A percentile compares a stretch with the other conserved stretches of the same genome.
Evolutionary conservation across 2,797 vertebrate species (phyloP).

Genomic region (Limosa lapponica): DNA sequence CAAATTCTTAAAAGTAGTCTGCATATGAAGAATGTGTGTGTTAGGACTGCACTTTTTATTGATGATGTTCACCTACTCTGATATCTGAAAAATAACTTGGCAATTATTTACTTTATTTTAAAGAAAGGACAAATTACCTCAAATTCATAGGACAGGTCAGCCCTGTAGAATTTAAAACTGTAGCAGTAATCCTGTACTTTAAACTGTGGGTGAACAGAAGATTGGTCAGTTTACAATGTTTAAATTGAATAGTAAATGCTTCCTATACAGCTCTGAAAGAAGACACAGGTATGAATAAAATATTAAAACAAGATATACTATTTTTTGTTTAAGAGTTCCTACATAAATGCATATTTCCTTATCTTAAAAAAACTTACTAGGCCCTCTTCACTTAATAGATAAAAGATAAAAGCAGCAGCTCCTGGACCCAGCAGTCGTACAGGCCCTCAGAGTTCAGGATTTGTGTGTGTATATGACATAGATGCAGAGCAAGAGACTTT

Average conservation of each 20-base stretch:
- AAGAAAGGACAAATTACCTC: background rate
- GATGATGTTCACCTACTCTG: background rate
- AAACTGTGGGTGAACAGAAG: background rate
- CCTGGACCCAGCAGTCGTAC: background rate
- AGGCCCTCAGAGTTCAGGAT: background rate
- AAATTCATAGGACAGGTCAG: background rate
- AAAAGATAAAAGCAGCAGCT: background rate
- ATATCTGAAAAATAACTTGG: background rate
- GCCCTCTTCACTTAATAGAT: background rate
- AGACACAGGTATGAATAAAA: background rate
- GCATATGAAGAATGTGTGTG: background rate
- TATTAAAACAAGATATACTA: background rate
- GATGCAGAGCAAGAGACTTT: background rate
- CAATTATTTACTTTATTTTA: background rate
- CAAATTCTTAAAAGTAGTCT: background rate
- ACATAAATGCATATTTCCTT: background rate
- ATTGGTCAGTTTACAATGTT: background rate
- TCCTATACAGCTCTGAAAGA: background rate
- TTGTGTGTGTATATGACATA: background rate
- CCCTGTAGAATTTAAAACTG: background rate
- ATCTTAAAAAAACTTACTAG: too few species aligned
- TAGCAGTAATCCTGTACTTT: background rate
- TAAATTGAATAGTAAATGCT: background rate
- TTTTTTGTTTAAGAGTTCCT: background rate
- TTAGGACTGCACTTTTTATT: background rate